phyloP scores from a whole-genome alignment of 2,888 invertebrate genomes.

The Elegia similella region DNA sequence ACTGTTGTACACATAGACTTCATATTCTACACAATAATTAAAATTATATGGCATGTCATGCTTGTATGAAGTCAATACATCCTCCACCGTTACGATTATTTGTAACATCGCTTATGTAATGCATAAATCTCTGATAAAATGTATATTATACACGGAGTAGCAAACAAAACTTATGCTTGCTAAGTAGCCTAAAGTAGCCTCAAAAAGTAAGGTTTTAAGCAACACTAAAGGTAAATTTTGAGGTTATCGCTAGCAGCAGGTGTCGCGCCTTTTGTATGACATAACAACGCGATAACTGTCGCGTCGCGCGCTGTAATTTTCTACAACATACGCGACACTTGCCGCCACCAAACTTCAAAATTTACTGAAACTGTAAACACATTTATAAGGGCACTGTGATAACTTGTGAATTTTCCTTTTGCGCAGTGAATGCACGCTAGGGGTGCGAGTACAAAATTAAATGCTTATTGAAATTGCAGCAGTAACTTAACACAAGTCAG shows the following conservation, averaged over 20 bases:
- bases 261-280: too few relatives aligned
- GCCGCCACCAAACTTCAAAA: background rate
- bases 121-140: background rate
- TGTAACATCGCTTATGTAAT: background rate
- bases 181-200: conserved; percentile 1
- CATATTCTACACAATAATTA: background rate
- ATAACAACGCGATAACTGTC: too few relatives aligned
- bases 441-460: conserved; percentile 55
- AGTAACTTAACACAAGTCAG: conserved; percentile 43
- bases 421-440: conserved; percentile 20
- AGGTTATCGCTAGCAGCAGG: too few relatives aligned
- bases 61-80: conserved; percentile 8
- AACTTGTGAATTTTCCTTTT: background rate
- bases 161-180: background rate
- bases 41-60: conserved; percentile 13
- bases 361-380: background rate
- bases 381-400: background rate
- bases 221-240: background rate
- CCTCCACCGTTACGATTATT: background rate
- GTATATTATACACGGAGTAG: conserved; percentile 7
- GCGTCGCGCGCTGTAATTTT: too few relatives aligned
- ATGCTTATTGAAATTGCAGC: conserved; percentile 69
- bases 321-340: too few relatives aligned
- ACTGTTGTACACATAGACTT: conserved; percentile 8
- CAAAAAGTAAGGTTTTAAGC: conserved; percentile 1